Evolutionary conservation across 2,888 invertebrate species (phyloP).

Genomic region (Diarsia brunnea): DNA sequence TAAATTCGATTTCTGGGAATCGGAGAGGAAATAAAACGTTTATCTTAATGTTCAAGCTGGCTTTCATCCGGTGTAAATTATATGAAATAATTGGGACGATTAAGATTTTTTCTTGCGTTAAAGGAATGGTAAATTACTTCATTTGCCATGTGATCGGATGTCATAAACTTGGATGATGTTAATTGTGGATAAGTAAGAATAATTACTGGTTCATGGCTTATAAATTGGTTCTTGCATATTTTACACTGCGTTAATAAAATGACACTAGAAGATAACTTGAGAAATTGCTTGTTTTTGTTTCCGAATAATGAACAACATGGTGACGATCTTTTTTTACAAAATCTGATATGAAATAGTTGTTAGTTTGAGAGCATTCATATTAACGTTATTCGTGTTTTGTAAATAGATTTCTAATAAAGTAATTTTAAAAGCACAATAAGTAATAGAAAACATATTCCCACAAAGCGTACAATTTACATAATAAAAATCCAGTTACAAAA

Average conservation of each 20-base stretch:
- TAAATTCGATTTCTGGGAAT: constrained; percentile 40
- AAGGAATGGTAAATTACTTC: constrained; percentile 31
- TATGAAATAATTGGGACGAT: constrained; percentile 34
- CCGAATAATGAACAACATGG: not conserved
- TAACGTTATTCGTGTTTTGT: not conserved
- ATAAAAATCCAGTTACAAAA: constrained; percentile 47
- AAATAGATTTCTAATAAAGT: not conserved
- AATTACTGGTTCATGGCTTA: constrained; percentile 32
- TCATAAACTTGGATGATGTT: constrained; percentile 38
- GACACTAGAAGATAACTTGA: not conserved
- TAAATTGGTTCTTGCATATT: constrained; percentile 11
- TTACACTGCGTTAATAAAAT: not conserved
- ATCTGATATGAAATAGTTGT: not conserved
- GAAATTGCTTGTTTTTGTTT: not conserved
- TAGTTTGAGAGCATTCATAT: too few species aligned
- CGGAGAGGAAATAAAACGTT: constrained; percentile 34
- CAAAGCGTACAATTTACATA: constrained; percentile 12
- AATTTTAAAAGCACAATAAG: not conserved
- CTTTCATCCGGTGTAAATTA: constrained; percentile 30
- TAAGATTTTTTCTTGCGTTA: constrained; percentile 31
- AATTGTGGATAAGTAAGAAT: constrained; percentile 38
- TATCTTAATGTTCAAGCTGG: constrained; percentile 34
- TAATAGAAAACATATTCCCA: constrained; percentile 9
- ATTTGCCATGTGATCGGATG: constrained; percentile 39
- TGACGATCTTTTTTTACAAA: not conserved